Conservation (phyloP, 2,113 vertebrate species). For the Aegotheles bennettii region DNA sequence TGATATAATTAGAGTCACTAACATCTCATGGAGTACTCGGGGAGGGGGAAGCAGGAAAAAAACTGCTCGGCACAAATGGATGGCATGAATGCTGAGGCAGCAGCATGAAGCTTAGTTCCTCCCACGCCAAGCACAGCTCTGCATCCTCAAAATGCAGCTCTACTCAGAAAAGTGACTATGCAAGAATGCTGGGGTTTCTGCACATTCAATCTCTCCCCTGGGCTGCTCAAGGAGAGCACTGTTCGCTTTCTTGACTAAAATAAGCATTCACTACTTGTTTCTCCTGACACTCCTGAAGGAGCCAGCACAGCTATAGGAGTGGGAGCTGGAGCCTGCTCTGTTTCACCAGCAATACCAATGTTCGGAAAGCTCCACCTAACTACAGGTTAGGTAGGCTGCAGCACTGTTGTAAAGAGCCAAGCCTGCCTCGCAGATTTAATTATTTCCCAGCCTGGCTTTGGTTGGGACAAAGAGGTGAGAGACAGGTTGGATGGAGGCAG, state of each 20-base stretch:
- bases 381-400: neutral
- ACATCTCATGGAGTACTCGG: neutral
- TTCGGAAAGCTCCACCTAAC: neutral
- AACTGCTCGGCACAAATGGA: neutral
- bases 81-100: constrained; percentile 26
- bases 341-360: neutral
- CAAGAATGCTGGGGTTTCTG: neutral
- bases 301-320: neutral
- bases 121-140: neutral
- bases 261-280: neutral
- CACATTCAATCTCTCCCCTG: neutral
- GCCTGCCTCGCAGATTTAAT: neutral
- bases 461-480: neutral
- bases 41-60: neutral
- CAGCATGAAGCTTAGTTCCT: constrained; percentile 39
- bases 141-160: constrained; percentile 6
- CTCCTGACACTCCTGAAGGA: neutral
- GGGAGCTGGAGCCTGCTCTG: neutral
- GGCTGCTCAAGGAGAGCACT: neutral
- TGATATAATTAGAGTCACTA: constrained; percentile 30
- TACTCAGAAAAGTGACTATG: neutral
- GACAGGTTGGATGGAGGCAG: accelerated
- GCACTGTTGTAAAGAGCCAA: neutral
- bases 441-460: neutral
- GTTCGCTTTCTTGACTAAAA: neutral